These are phyloP conservation scores for Conus betulinus DNA, from an alignment of 1,140 invertebrate species.

Conservation along the genomic window DNA sequence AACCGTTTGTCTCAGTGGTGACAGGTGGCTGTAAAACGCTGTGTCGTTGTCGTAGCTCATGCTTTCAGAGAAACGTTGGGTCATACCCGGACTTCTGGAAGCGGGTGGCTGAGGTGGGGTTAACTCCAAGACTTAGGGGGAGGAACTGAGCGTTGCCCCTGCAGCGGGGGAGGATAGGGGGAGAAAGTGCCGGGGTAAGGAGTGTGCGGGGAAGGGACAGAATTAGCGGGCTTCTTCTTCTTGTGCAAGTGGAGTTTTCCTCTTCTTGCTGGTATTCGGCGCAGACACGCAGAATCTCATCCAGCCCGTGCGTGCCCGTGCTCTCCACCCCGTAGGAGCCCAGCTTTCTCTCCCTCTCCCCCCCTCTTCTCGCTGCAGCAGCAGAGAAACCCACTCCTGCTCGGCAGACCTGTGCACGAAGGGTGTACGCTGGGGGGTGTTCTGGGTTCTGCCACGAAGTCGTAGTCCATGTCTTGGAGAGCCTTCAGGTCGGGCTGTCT, in stretches of 20 bases:
- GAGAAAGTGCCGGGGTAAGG: neutral
- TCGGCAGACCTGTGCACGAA: conserved; percentile 68
- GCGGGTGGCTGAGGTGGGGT: neutral
- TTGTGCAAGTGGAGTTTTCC: conserved; percentile 41
- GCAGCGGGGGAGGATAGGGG: neutral
- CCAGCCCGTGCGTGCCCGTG: conserved; percentile 85
- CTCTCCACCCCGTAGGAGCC: conserved; percentile 77
- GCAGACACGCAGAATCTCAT: conserved; percentile 94
- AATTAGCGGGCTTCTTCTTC: conserved; percentile 11
- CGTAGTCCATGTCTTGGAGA: conserved; percentile 71
- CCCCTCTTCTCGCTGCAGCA: conserved; percentile 72
- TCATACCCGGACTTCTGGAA: neutral
- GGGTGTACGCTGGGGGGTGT: neutral
- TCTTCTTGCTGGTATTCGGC: conserved; percentile 91
- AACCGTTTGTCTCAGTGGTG: too few relatives aligned
- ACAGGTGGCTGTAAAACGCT: neutral
- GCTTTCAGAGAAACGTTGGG: too few relatives aligned
- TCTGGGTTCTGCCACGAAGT: conserved; percentile 65
- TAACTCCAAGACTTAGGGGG: neutral
- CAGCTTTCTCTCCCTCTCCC: conserved; percentile 80
- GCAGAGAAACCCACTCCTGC: conserved; percentile 74
- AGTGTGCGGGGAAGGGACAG: neutral
- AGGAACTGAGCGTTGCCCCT: neutral
- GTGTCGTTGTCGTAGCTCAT: neutral
- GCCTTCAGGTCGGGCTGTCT: conserved; percentile 53